Percentiles rank a stretch among this genome's conserved stretches.
These are phyloP conservation scores for Oryzias celebensis DNA, from an alignment of 2,113 vertebrate genomes.

Conservation along the genomic window DNA sequence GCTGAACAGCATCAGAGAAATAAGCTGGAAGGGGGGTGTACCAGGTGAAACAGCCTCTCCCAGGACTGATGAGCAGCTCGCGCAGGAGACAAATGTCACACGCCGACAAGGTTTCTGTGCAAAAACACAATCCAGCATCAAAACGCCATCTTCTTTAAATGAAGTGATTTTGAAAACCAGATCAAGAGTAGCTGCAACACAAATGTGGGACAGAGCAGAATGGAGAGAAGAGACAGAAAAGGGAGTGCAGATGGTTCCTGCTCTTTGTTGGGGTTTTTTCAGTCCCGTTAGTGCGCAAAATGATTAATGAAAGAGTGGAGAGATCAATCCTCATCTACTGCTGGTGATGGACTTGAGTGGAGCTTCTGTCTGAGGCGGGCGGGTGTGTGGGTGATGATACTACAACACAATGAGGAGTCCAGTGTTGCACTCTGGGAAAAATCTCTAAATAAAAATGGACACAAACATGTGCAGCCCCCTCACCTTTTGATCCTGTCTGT, in stretches of 20 bases:
- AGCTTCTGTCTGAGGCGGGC: slow-evolving; percentile 21
- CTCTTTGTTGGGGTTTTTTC: slow-evolving; percentile 22
- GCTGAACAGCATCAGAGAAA: not conserved
- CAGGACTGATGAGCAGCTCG: slow-evolving; percentile 84
- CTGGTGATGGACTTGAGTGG: slow-evolving; percentile 31
- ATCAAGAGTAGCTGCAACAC: slow-evolving; percentile 12
- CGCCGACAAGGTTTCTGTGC: slow-evolving; percentile 82
- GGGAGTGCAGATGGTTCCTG: slow-evolving; percentile 6
- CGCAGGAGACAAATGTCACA: slow-evolving; percentile 81
- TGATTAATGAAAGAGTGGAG: slow-evolving; percentile 28
- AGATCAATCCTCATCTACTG: slow-evolving; percentile 55
- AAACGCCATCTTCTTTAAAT: not conserved
- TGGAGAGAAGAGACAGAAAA: not conserved
- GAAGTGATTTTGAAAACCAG: slow-evolving; percentile 8
- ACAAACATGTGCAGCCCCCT: not conserved
- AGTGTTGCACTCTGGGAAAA: slow-evolving; percentile 3
- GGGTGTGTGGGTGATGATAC: slow-evolving; percentile 6
- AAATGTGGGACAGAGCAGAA: not conserved
- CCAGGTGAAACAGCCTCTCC: slow-evolving; percentile 88
- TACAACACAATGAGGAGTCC: not conserved
- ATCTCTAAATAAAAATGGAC: not conserved
- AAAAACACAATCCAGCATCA: slow-evolving; percentile 16
- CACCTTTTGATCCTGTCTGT: slow-evolving; percentile 67
- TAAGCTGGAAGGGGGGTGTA: slow-evolving; percentile 37
- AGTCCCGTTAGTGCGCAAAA: slow-evolving; percentile 33